Evolutionary conservation across 2,113 vertebrate genomes (phyloP).

Genomic region (Hippopotamus amphibius): DNA sequence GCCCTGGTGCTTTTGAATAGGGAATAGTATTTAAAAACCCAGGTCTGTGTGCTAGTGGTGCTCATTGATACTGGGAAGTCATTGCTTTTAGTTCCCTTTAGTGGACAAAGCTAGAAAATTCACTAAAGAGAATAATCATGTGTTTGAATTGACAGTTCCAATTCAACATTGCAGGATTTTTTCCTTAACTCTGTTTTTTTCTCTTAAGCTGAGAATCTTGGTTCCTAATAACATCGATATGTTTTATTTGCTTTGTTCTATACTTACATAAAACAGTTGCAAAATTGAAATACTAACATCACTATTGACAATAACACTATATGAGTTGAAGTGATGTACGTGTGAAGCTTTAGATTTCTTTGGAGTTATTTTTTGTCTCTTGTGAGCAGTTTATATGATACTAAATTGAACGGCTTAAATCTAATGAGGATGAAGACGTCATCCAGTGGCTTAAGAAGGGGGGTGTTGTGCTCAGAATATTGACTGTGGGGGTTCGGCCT

Average conservation of each 20-base stretch:
- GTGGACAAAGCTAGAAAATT: neutral
- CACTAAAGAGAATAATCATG: neutral
- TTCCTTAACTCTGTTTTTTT: neutral
- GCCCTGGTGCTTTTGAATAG: neutral
- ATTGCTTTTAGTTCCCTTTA: neutral
- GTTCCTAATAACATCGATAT: neutral
- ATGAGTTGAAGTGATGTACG: neutral
- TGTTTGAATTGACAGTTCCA: neutral
- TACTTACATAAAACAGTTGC: neutral
- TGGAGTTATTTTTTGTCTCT: neutral
- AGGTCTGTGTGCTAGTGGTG: neutral
- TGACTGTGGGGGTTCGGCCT: neutral
- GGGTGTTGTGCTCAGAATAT: neutral
- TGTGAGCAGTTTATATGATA: neutral
- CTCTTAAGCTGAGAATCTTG: neutral
- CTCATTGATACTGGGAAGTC: neutral
- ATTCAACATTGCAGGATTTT: neutral
- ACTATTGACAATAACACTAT: neutral
- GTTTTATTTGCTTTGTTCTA: neutral
- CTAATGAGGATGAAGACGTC: neutral
- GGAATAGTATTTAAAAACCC: neutral
- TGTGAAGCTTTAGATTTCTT: conserved; percentile 22
- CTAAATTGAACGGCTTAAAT: neutral
- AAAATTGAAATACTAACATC: neutral
- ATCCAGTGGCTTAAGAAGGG: neutral